These are phyloP conservation scores for Dunckerocampus dactyliophorus DNA, from an alignment of 2,113 vertebrate species.

Conservation along the genomic window DNA sequence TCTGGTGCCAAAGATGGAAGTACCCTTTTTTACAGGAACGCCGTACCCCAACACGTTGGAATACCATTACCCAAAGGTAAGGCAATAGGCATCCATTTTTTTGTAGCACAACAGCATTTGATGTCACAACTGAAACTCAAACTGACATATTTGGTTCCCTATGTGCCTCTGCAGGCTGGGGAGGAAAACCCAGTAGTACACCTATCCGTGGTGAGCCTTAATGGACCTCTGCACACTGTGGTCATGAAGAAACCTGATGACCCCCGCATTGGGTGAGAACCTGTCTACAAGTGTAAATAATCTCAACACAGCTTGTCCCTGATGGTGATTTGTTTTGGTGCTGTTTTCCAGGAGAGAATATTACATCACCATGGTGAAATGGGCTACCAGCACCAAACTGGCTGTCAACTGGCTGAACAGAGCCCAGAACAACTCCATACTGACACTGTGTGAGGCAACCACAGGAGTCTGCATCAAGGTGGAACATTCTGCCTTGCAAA, in stretches of 20 bases:
- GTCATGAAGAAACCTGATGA: constrained; percentile 91
- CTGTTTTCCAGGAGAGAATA: constrained; percentile 78
- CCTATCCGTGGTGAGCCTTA: constrained; percentile 89
- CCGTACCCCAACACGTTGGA: constrained; percentile 81
- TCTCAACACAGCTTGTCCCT: constrained; percentile 1
- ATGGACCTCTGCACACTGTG: constrained; percentile 89
- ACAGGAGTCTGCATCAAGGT: constrained; percentile 96
- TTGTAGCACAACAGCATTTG: neutral
- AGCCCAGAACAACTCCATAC: constrained; percentile 93
- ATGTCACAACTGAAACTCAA: constrained; percentile 8
- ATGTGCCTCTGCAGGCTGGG: constrained; percentile 75
- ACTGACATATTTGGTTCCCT: constrained; percentile 22
- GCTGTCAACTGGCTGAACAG: constrained; percentile 97
- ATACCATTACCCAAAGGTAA: constrained; percentile 94
- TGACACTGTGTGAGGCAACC: constrained; percentile 93
- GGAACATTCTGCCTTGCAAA: neutral
- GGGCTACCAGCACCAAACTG: constrained; percentile 95
- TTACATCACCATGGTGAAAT: constrained; percentile 96
- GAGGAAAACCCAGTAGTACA: constrained; percentile 88
- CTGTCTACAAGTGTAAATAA: neutral
- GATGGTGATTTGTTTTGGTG: constrained; percentile 3
- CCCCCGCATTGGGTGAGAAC: constrained; percentile 85
- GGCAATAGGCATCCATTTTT: constrained; percentile 1
- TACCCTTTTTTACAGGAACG: constrained; percentile 82
- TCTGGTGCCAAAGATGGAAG: constrained; percentile 89